Evolutionary conservation across 2,888 invertebrate species (phyloP).

Genomic region (Creontiades dilutus): DNA sequence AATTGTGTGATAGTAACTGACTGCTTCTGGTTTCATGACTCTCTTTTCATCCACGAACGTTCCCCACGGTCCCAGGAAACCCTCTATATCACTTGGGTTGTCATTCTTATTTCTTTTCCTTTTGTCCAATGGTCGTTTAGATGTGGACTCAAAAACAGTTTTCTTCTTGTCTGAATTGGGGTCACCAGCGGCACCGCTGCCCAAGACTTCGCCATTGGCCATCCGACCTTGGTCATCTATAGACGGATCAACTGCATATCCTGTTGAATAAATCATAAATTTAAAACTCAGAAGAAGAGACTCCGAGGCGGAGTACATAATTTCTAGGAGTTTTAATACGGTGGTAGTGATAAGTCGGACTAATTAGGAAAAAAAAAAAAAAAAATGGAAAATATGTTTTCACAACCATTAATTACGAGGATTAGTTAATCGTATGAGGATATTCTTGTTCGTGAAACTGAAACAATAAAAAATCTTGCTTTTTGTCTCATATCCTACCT

Average conservation of each 20-base stretch:
- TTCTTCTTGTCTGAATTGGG: slow-evolving; percentile 85
- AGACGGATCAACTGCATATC: slow-evolving; percentile 95
- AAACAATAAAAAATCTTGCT: too few species aligned
- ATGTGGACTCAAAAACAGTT: slow-evolving; percentile 93
- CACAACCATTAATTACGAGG: too few species aligned
- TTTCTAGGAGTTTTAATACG: too few species aligned
- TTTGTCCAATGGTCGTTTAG: slow-evolving; percentile 86
- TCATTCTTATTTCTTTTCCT: slow-evolving; percentile 93
- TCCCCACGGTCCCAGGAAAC: slow-evolving; percentile 99
- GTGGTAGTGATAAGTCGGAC: too few species aligned
- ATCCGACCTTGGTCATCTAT: slow-evolving; percentile 79
- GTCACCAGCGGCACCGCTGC: slow-evolving; percentile 81
- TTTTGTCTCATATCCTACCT: too few species aligned
- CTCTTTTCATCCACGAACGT: slow-evolving; percentile 94
- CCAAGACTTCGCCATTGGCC: slow-evolving; percentile 79
- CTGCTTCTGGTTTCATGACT: slow-evolving; percentile 92
- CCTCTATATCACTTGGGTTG: slow-evolving; percentile 93
- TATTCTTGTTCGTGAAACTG: too few species aligned
- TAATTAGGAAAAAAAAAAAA: too few species aligned
- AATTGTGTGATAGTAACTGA: slow-evolving; percentile 75
- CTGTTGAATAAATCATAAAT: slow-evolving; percentile 46
- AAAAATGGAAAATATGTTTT: too few species aligned
- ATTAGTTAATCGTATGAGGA: too few species aligned
- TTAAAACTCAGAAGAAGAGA: too few species aligned
- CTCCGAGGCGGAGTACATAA: too few species aligned